Evolutionary conservation across 1,140 invertebrate genomes (phyloP), one percentile per base, ranked within the genome.

Genomic region (Drosophila carrolli): DNA sequence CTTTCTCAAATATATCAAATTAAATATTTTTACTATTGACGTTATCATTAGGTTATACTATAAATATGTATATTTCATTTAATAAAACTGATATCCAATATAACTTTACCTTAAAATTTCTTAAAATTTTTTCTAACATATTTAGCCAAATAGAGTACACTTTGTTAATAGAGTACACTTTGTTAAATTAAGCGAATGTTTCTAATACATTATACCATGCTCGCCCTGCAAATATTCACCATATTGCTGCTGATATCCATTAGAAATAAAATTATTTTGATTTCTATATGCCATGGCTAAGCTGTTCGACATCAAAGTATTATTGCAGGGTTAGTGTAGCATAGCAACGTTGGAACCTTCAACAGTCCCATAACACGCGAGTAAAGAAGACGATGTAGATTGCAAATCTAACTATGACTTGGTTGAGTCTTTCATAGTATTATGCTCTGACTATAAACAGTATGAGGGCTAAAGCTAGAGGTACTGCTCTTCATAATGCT

Each of bases 191-290:
- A 72, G 72, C 67, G 32, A 78, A 46, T 35, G 38, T 29, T 70
- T 66, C 41, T 53, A 60, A 56, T 56, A 35, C 57, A 47, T 44
- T 47, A 91, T 97, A 97, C 97, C 97, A 97, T 79, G 96, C 96
- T 92, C 96, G 93, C 56, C 96, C 96, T 97, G 97, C 73, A 98
- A 94, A 92, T 97, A 97, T 19, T 96, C 96, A 80, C 95, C 96
- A 93, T 96, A 96, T 91, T 97, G 96, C 92, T 96, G 96, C 83
- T 96, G 95, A 86, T 95, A 94, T 92, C 95, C 94, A 90, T 93
- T 95, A 66, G 93, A 93, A 74, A 93, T 93, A 81, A 94, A 94
- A 75, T 91, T 92, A 68, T 94, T 94, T 88, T 95, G 95, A 72
- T 94, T 95, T 92, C 94, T 93, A 93, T 93, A 95, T 63, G 93